Evolutionary conservation across 2,113 vertebrate species (phyloP).

Genomic region (Sceloporus undulatus): DNA sequence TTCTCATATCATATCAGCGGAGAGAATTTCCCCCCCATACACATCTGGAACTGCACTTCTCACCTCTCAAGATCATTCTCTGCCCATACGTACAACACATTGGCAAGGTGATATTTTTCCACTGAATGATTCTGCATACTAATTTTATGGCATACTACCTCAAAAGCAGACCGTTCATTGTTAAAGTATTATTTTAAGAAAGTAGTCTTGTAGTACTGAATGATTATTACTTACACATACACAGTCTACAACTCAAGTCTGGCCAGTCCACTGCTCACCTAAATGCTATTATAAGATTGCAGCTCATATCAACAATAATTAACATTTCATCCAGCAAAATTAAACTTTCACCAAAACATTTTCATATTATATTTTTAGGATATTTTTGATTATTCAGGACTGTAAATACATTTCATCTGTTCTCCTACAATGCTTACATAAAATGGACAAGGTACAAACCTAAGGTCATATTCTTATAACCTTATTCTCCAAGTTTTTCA

Average conservation of each 20-base stretch:
- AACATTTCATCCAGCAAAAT: not conserved
- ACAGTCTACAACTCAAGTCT: not conserved
- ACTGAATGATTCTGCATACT: conserved; percentile 11
- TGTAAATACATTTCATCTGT: not conserved
- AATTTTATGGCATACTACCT: conserved; percentile 15
- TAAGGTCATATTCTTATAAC: not conserved
- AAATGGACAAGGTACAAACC: not conserved
- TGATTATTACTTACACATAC: not conserved
- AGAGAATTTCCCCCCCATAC: not conserved
- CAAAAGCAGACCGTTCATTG: conserved; percentile 24
- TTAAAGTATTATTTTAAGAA: conserved; percentile 24
- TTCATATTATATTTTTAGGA: not conserved
- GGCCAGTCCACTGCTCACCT: not conserved
- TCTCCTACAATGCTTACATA: not conserved
- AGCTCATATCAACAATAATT: not conserved
- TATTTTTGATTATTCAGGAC: not conserved
- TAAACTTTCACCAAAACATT: not conserved
- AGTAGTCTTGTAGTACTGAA: not conserved
- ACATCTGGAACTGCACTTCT: not conserved
- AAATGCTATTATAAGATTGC: not conserved
- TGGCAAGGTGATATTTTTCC: not conserved
- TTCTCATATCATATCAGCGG: not conserved
- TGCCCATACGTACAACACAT: not conserved
- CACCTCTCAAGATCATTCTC: not conserved
- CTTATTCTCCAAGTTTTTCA: not conserved